Evolutionary conservation across 2,888 invertebrate species (phyloP).

Genomic region (Cynaeus angustus): DNA sequence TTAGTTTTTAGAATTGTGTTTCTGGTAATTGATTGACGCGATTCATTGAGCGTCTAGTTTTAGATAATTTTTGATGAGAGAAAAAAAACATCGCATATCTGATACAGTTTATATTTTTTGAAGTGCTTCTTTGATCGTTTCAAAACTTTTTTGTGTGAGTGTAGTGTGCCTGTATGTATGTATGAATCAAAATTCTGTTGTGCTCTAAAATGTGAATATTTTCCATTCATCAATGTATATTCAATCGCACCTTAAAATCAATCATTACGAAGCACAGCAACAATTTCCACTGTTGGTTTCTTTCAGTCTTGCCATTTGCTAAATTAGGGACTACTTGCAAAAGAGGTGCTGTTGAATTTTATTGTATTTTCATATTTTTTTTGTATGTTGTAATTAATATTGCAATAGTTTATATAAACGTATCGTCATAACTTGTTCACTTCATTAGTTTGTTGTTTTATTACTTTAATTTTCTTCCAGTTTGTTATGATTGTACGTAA

Average conservation of each 20-base stretch:
- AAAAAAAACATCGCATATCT: constrained; percentile 43
- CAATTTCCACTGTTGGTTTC: constrained; percentile 17
- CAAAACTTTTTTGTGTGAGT: constrained; percentile 22
- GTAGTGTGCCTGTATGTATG: constrained; percentile 26
- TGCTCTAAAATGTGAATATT: constrained; percentile 29
- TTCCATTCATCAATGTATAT: constrained; percentile 41
- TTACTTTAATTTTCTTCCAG: constrained; percentile 21
- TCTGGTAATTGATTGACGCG: constrained; percentile 51
- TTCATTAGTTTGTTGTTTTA: constrained; percentile 24
- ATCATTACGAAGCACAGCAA: constrained; percentile 40
- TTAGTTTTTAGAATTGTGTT: constrained; percentile 57
- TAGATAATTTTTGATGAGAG: constrained; percentile 40
- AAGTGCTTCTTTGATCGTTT: constrained; percentile 47
- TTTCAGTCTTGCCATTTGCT: constrained; percentile 37
- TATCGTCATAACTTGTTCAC: constrained; percentile 44
- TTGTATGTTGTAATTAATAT: constrained; percentile 45
- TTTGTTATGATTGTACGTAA: constrained; percentile 27
- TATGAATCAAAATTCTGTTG: constrained; percentile 37
- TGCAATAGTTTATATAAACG: constrained; percentile 43
- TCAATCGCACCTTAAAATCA: constrained; percentile 41
- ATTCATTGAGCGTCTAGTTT: constrained; percentile 44
- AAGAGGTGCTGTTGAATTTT: constrained; percentile 43
- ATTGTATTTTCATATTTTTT: constrained; percentile 43
- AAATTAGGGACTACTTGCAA: constrained; percentile 12
- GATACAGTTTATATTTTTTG: constrained; percentile 43